phyloP scores from a whole-genome alignment of 1,140 invertebrate genomes.

The Papilio machaon region DNA sequence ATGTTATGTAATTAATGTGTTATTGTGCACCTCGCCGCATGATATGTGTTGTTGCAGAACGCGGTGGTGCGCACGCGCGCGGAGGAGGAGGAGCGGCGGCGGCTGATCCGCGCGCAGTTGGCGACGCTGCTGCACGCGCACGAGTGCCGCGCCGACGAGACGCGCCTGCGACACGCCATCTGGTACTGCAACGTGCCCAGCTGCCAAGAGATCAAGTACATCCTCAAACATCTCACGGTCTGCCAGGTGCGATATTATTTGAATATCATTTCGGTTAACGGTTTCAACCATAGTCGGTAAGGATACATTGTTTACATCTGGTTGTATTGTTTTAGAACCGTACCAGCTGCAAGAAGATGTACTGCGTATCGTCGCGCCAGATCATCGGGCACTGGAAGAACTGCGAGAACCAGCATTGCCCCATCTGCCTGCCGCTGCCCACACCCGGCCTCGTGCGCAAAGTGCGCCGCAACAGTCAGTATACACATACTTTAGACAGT shows the following conservation, averaged over 20 bases:
- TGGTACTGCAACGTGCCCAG: constrained; percentile 96
- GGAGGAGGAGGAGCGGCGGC: constrained; percentile 97
- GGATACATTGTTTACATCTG: background rate
- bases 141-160: constrained; percentile 97
- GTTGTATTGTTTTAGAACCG: constrained; percentile 82
- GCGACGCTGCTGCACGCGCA: constrained; percentile 99
- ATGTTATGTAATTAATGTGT: background rate
- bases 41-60: background rate
- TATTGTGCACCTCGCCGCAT: background rate
- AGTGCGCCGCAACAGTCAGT: background rate
- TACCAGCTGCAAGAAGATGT: constrained; percentile 93
- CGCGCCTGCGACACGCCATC: constrained; percentile 86
- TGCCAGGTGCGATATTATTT: constrained; percentile 88
- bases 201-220: constrained; percentile 99
- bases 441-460: constrained; percentile 14
- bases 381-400: constrained; percentile 99
- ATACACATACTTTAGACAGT: background rate
- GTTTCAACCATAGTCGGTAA: background rate
- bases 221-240: constrained; percentile 98
- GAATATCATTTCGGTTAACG: too few species aligned
- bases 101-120: constrained; percentile 99
- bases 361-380: constrained; percentile 98
- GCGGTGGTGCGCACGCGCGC: constrained; percentile 61
- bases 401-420: constrained; percentile 96
- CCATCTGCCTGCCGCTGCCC: constrained; percentile 95